These are phyloP conservation scores for Cheilosia scutellata DNA, from an alignment of 2,888 invertebrate genomes.

Conservation along the genomic window DNA sequence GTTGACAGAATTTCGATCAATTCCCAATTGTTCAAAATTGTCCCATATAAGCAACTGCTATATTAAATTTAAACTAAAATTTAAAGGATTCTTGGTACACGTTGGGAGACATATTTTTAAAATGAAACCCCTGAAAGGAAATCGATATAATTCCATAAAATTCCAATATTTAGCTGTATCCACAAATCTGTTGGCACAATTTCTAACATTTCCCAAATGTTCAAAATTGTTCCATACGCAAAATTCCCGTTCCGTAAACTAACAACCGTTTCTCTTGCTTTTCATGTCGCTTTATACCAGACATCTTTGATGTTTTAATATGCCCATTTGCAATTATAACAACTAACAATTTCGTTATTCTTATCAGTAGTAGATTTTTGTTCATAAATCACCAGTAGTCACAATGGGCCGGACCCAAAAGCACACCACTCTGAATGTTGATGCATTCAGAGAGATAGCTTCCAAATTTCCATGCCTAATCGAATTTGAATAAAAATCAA, in stretches of 20 bases:
- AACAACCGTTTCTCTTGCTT: not conserved
- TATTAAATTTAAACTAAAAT: too few relatives aligned
- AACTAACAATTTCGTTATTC: not conserved
- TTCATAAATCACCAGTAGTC: slow-evolving; percentile 4
- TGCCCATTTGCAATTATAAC: not conserved
- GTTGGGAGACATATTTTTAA: too few relatives aligned
- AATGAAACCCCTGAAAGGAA: too few relatives aligned
- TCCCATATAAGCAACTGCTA: too few relatives aligned
- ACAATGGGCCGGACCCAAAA: not conserved
- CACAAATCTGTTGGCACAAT: too few relatives aligned
- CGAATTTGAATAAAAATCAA: slow-evolving; percentile 53
- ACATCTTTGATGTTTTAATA: slow-evolving; percentile 3
- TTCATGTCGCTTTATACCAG: not conserved
- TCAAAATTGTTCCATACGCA: too few relatives aligned
- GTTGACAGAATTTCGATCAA: too few relatives aligned
- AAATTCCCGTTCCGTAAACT: not conserved
- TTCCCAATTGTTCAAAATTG: too few relatives aligned
- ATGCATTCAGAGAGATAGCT: not conserved
- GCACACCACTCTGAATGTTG: not conserved
- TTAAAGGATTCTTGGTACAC: too few relatives aligned
- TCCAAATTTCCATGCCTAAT: slow-evolving; percentile 20
- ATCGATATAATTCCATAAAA: too few relatives aligned
- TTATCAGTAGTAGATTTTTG: not conserved
- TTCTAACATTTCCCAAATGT: too few relatives aligned
- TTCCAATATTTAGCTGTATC: too few relatives aligned